Base-by-base conservation (phyloP, 2,113 vertebrate species). In the Lepus europaeus region DNA sequence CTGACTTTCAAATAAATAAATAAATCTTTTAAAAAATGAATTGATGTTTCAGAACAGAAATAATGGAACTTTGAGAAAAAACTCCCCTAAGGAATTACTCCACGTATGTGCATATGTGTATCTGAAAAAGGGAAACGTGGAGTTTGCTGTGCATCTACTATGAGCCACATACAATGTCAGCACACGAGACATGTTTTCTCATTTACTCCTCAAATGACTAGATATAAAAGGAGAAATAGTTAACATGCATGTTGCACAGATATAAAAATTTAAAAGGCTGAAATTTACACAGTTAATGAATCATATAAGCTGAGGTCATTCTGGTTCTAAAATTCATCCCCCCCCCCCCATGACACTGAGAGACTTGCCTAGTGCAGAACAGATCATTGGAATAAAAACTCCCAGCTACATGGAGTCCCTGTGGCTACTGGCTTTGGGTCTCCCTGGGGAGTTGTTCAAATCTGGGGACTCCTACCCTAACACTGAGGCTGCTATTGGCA, bases 281-380 rank as follows among this genome's bases (percentile, higher is more conserved):
- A 74, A 74, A 69, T 70, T 82, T 76, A 83, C 12, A 49, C 14
- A 22, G 9, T 45, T 78, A 89, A 77, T 13, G 73, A 31, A 80
- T 77, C 31, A 29, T 9, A 1, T 70, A 27, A 70, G n/a, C 9
- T 31, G 16, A 45, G 17, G 45, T n/a, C 76, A 90, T 74, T 82
- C 73, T 74, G 22, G 19, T 36, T 92, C n/a, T 56, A 59, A 85
- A 88, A n/a, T 5, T 33, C 5, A 45, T 56, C 61, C 73, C 64
- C 0, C 5, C 29, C 0, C 4, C 23, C 33, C 14, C 25, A 33
- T 69, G 82, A 94, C 23, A 74, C 8, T 29, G 6, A 91, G 63
- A 86, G 51, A 49, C 64, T 72, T 89, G 27, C 53, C 51, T 73
- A 23, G 13, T 69, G 69, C 39, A 94, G 69, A 96, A 61, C n/a